phyloP scores from a whole-genome alignment of 2,888 invertebrate genomes.

The Nomada flava region DNA sequence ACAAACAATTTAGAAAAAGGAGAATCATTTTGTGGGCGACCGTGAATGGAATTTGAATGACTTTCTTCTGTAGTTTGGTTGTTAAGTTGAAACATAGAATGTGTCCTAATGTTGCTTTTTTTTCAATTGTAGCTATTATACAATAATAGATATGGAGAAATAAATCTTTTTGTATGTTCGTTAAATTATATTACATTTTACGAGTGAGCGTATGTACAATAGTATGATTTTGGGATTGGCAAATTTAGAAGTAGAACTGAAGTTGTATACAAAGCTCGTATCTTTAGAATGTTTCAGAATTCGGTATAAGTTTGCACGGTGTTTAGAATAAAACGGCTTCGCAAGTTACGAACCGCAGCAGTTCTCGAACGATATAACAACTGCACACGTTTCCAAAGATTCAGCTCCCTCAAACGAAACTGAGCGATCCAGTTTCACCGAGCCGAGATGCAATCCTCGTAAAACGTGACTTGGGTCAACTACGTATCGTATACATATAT shows the following conservation, averaged over 20 bases:
- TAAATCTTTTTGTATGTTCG: too few species aligned
- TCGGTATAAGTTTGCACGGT: neutral
- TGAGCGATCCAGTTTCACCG: constrained; percentile 42
- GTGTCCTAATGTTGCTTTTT: too few species aligned
- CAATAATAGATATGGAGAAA: too few species aligned
- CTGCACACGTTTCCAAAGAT: constrained; percentile 18
- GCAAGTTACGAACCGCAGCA: neutral
- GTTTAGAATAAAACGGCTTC: neutral
- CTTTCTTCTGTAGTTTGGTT: neutral
- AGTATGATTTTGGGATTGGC: too few species aligned
- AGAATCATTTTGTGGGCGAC: neutral
- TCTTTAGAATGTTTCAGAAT: neutral
- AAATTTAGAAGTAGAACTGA: neutral
- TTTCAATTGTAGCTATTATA: too few species aligned
- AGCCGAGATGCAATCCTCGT: constrained; percentile 36
- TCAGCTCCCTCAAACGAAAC: constrained; percentile 6
- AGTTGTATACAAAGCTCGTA: neutral
- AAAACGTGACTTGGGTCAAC: constrained; percentile 47
- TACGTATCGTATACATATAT: neutral
- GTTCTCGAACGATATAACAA: neutral
- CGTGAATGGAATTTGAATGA: neutral
- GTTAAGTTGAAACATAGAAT: too few species aligned
- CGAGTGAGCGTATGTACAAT: too few species aligned
- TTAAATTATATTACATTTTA: too few species aligned
- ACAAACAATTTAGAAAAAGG: neutral